A percentile compares a stretch with the other conserved stretches of the same genome.
Evolutionary conservation across 2,113 vertebrate species (phyloP).

Genomic region (Oenanthe melanoleuca): DNA sequence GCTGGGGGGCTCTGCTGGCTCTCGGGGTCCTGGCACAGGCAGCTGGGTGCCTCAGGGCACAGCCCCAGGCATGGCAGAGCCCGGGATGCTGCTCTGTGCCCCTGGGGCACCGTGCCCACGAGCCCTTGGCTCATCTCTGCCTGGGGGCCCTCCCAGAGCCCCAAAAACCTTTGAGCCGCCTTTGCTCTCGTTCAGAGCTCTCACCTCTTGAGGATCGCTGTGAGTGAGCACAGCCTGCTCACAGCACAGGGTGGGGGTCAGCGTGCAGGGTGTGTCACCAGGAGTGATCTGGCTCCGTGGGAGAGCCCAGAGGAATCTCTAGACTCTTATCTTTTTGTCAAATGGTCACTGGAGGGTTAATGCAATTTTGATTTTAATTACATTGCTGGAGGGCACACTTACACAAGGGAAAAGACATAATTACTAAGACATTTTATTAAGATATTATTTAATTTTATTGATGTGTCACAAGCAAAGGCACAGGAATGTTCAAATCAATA

Average conservation of each 20-base stretch:
- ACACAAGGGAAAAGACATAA: slow-evolving; percentile 23
- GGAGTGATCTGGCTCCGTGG: background rate
- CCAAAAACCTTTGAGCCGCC: accelerated
- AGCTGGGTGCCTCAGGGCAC: background rate
- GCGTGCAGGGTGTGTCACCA: accelerated
- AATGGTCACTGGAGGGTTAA: slow-evolving; percentile 51
- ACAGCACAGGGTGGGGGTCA: accelerated
- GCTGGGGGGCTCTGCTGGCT: background rate
- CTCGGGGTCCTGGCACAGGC: background rate
- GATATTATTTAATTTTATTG: slow-evolving; percentile 78
- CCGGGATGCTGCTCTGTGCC: background rate
- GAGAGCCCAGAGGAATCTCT: background rate
- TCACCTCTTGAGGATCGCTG: background rate
- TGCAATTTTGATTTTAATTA: slow-evolving; percentile 57
- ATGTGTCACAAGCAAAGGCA: slow-evolving; percentile 56
- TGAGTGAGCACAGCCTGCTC: background rate
- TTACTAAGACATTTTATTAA: slow-evolving; percentile 72
- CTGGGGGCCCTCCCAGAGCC: accelerated
- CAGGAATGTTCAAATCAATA: slow-evolving; percentile 62
- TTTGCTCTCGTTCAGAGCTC: background rate
- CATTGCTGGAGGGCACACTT: slow-evolving; percentile 49
- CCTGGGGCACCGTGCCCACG: accelerated
- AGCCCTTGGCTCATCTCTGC: background rate
- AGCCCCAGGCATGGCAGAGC: background rate
- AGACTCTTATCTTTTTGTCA: slow-evolving; percentile 22